Evolutionary conservation across 2,113 vertebrate genomes (phyloP).

Genomic region (Chauna torquata): DNA sequence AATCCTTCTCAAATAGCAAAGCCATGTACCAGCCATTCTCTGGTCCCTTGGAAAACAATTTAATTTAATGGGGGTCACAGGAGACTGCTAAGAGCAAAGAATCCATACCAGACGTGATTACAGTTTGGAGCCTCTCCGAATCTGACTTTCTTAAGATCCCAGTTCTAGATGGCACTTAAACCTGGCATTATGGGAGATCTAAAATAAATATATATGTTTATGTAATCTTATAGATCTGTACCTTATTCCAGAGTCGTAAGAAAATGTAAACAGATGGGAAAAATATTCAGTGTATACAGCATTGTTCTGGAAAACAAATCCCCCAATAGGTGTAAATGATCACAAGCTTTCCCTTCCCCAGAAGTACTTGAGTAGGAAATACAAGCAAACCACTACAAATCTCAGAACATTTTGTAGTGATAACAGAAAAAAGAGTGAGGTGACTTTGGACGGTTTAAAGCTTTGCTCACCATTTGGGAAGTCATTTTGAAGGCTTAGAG

Average conservation of each 20-base stretch:
- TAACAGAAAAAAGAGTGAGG: neutral
- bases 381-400: neutral
- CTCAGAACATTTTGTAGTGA: neutral
- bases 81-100: neutral
- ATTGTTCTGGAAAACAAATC: neutral
- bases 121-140: neutral
- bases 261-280: neutral
- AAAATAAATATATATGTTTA: neutral
- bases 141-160: neutral
- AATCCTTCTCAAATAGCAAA: neutral
- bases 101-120: neutral
- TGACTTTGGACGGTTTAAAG: neutral
- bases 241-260: neutral
- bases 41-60: neutral
- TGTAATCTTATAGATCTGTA: neutral
- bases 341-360: neutral
- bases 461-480: neutral
- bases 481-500: neutral
- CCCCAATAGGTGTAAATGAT: neutral
- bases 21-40: neutral
- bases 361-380: neutral
- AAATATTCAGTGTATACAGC: neutral
- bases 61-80: neutral
- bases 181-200: neutral
- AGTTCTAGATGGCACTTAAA: neutral